Conservation (phyloP, 2,113 vertebrate species). For the Syngnathus typhle region DNA sequence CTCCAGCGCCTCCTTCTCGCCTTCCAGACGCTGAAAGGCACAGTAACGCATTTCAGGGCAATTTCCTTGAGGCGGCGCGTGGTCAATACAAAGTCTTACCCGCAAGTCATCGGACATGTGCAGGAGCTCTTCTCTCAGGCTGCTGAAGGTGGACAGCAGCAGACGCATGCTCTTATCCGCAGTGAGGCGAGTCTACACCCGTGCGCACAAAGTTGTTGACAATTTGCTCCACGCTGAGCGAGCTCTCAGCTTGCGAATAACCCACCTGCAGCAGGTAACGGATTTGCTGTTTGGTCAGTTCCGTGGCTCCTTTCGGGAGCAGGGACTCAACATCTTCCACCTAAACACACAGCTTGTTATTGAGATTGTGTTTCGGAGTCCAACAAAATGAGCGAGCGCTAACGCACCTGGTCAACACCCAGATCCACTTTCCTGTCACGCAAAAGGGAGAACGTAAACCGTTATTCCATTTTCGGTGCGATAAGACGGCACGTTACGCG, state of each 20-base stretch:
- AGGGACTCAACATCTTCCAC: constrained; percentile 82
- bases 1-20: constrained; percentile 78
- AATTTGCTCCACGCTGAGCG: background rate
- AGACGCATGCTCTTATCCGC: constrained; percentile 88
- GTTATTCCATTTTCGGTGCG: too few species aligned
- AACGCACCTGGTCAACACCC: constrained; percentile 63
- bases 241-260: background rate
- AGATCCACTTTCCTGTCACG: constrained; percentile 66
- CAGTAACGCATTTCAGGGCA: background rate
- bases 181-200: constrained; percentile 78
- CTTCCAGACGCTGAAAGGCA: constrained; percentile 75
- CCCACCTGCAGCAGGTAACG: constrained; percentile 93
- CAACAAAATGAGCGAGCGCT: background rate
- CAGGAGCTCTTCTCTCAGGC: constrained; percentile 84
- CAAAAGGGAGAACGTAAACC: constrained; percentile 30
- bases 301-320: constrained; percentile 89
- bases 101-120: constrained; percentile 87
- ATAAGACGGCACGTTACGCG: too few species aligned
- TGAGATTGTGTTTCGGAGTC: background rate
- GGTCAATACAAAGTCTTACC: constrained; percentile 59
- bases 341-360: constrained; percentile 19
- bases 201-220: background rate
- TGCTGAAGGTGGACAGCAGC: constrained; percentile 88
- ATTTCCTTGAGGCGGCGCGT: background rate
- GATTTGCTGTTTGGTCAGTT: constrained; percentile 95